These are phyloP conservation scores for Petromus typicus DNA, from an alignment of 2,113 vertebrate species.

Conservation along the genomic window DNA sequence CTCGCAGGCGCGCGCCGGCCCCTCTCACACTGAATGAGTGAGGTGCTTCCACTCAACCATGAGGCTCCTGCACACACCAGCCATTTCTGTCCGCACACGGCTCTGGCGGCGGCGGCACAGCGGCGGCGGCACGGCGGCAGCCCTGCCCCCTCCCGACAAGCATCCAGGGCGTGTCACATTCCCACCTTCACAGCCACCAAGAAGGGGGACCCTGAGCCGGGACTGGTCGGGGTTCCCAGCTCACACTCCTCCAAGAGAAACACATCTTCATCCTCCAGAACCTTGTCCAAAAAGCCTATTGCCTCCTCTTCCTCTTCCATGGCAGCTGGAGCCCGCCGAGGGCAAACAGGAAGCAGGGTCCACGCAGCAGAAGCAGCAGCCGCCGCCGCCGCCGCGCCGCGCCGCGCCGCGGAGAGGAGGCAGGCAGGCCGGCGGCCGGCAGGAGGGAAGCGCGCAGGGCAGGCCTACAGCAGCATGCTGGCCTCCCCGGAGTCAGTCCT, in stretches of 20 bases:
- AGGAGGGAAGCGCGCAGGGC: conserved; percentile 67
- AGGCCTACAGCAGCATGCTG: conserved; percentile 80
- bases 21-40: not conserved
- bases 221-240: conserved; percentile 90
- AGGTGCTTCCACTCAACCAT: conserved; percentile 19
- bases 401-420: conserved; percentile 41
- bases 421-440: conserved; percentile 41
- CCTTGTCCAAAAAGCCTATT: conserved; percentile 95
- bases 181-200: conserved; percentile 92
- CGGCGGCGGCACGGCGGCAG: conserved; percentile 47
- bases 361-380: not conserved
- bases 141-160: conserved; percentile 67
- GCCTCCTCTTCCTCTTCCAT: conserved; percentile 94
- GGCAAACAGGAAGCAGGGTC: conserved; percentile 80
- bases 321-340: conserved; percentile 77
- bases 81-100: conserved; percentile 62
- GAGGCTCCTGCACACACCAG: conserved; percentile 59
- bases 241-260: conserved; percentile 92
- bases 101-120: conserved; percentile 52
- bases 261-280: conserved; percentile 94
- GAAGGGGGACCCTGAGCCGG: conserved; percentile 86
- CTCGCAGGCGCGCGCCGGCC: conserved; percentile 20
- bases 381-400: not conserved
- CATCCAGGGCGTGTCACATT: conserved; percentile 71
- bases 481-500: conserved; percentile 75